These are phyloP conservation scores for Zaprionus lineosus DNA, from an alignment of 2,888 invertebrate species.

Conservation along the genomic window DNA sequence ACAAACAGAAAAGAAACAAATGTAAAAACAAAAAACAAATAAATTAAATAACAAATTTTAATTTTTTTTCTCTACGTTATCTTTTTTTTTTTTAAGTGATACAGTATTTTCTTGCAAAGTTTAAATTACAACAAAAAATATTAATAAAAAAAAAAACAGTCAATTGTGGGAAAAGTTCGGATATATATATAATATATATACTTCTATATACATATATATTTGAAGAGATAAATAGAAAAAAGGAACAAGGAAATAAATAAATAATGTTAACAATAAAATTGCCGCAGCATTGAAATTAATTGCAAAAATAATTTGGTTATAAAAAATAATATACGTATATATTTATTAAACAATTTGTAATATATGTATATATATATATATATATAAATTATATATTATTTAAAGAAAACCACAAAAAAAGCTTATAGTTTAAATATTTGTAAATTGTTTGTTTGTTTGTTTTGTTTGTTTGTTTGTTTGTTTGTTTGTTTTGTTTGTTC, in stretches of 20 bases:
- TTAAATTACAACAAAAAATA: conserved; percentile 36
- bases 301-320: conserved; percentile 56
- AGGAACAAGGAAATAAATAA: conserved; percentile 17
- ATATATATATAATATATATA: no score
- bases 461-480: not conserved
- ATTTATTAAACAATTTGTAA: conserved; percentile 70
- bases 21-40: not conserved
- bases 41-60: conserved; percentile 24
- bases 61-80: no score
- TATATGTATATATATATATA: no score
- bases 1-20: not conserved
- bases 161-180: no score
- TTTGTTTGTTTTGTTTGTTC: conserved; percentile 2
- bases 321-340: conserved; percentile 71
- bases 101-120: conserved; percentile 71
- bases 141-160: conserved; percentile 24
- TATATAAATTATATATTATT: conserved; percentile 62
- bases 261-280: conserved; percentile 27
- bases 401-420: conserved; percentile 59
- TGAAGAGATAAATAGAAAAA: no score
- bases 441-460: not conserved
- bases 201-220: no score
- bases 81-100: conserved; percentile 8
- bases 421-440: conserved; percentile 41
- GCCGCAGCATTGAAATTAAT: conserved; percentile 38